These are phyloP conservation scores for Drosophila hamatofila DNA, from an alignment of 2,888 invertebrate genomes.

Conservation along the genomic window DNA sequence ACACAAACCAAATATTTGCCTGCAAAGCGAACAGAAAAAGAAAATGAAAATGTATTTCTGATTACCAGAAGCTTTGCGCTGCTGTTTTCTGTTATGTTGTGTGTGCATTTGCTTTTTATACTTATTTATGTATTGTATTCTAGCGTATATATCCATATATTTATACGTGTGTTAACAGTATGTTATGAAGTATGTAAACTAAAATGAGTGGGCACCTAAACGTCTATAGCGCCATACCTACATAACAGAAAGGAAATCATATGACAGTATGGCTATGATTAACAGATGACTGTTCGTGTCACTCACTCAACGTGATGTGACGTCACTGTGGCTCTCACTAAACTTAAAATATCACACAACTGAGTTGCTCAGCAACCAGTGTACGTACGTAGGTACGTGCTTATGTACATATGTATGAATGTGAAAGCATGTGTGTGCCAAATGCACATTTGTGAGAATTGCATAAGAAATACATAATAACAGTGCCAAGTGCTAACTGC, in stretches of 20 bases:
- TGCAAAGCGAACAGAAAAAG: conserved; percentile 13
- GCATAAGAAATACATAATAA: conserved; percentile 57
- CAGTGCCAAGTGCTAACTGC: conserved; percentile 47
- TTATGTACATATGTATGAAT: not conserved
- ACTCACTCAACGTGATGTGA: conserved; percentile 36
- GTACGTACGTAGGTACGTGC: conserved; percentile 7
- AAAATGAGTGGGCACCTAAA: not conserved
- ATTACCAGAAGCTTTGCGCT: conserved; percentile 37
- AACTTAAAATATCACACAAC: conserved; percentile 9
- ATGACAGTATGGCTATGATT: conserved; percentile 38
- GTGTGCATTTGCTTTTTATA: conserved; percentile 26
- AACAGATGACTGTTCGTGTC: conserved; percentile 47
- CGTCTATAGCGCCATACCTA: not conserved
- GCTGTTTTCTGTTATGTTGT: conserved; percentile 22
- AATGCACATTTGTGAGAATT: conserved; percentile 61
- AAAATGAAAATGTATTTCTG: conserved; percentile 24
- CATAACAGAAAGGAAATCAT: conserved; percentile 47
- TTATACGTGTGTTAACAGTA: not conserved
- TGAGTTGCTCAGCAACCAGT: conserved; percentile 8
- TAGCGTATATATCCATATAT: not conserved
- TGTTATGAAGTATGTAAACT: not conserved
- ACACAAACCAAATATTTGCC: not conserved
- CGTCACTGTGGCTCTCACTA: conserved; percentile 43
- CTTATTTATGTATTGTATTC: not conserved
- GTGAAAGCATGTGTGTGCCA: conserved; percentile 34